These are phyloP conservation scores for Fragum sueziense DNA, from an alignment of 2,888 invertebrate species.

Conservation along the genomic window DNA sequence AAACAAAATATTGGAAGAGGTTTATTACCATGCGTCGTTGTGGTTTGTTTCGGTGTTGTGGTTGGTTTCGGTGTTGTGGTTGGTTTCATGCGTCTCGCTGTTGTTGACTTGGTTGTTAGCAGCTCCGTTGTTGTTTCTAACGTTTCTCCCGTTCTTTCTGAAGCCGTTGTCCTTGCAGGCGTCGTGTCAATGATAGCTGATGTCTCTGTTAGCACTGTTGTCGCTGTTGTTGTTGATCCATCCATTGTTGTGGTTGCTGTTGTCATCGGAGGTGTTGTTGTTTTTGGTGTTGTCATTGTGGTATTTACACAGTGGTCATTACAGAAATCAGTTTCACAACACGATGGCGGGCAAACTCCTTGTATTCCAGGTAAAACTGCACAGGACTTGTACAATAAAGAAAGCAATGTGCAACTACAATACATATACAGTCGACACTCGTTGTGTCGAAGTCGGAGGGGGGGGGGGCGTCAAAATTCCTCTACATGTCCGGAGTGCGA, in stretches of 20 bases:
- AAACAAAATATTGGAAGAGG: too few species aligned
- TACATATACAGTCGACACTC: too few species aligned
- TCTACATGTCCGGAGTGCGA: too few species aligned
- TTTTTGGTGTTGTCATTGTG: not conserved
- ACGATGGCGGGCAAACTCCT: not conserved
- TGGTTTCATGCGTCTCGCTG: not conserved
- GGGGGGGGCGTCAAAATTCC: too few species aligned
- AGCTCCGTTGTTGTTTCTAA: not conserved
- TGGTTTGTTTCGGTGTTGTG: too few species aligned
- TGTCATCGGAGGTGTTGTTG: too few species aligned
- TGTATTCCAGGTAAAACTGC: not conserved
- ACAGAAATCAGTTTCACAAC: constrained; percentile 12
- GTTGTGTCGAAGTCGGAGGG: too few species aligned
- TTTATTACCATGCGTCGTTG: not conserved
- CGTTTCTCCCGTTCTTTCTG: not conserved
- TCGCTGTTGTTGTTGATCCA: not conserved
- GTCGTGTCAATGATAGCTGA: not conserved
- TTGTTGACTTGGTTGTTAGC: not conserved
- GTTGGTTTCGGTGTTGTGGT: not conserved
- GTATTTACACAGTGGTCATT: not conserved
- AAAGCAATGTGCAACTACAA: too few species aligned
- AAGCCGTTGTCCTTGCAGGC: too few species aligned
- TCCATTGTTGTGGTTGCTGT: too few species aligned
- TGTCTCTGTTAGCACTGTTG: not conserved
- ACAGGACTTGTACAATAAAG: constrained; percentile 13